phyloP scores from a whole-genome alignment of 2,797 vertebrate species.

The Oceanodroma leucorhoa region DNA sequence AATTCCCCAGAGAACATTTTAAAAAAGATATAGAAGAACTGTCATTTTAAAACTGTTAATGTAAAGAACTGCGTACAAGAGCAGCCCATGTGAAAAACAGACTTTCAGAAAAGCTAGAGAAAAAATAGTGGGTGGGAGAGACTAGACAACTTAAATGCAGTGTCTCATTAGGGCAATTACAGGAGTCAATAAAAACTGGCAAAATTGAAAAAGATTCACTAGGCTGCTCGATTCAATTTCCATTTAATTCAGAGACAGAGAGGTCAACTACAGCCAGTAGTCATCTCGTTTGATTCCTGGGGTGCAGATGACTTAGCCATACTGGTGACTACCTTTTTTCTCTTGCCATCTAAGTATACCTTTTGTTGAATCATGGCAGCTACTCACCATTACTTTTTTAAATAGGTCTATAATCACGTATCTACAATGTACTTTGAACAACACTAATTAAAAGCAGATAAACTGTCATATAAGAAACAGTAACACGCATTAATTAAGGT shows the following conservation, averaged over 20 bases:
- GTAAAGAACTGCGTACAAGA: not conserved
- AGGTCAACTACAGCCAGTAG: not conserved
- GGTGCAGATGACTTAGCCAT: not conserved
- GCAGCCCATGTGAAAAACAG: not conserved
- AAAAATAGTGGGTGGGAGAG: not conserved
- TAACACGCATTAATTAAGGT: not conserved
- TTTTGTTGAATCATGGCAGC: not conserved
- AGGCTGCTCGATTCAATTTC: not conserved
- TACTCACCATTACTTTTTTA: not conserved
- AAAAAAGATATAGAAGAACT: not conserved
- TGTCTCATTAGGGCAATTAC: not conserved
- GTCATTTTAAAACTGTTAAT: not conserved
- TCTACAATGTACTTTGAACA: not conserved
- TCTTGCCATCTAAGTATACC: not conserved
- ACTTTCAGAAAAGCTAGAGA: not conserved
- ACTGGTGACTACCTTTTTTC: not conserved
- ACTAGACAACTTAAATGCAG: not conserved
- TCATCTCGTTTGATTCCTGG: not conserved
- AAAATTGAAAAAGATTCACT: not conserved
- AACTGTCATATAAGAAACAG: not conserved
- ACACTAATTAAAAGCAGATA: not conserved
- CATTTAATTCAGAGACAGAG: not conserved
- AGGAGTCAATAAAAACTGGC: not conserved
- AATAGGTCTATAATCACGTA: not conserved
- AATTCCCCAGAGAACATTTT: conserved; percentile 18